phyloP scores from a whole-genome alignment of 2,888 invertebrate species.

The Cryptus viduatorius region DNA sequence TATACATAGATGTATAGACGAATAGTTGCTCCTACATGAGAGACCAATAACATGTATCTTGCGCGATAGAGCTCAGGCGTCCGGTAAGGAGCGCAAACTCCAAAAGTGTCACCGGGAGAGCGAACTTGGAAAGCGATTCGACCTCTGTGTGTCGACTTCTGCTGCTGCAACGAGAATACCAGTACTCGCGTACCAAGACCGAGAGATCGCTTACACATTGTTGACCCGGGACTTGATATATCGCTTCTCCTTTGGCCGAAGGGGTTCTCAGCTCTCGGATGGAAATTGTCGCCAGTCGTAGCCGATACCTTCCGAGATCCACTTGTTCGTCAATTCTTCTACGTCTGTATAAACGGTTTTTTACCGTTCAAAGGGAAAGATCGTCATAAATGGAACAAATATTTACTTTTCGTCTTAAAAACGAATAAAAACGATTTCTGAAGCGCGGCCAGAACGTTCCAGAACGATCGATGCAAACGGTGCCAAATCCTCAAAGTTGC shows the following conservation, averaged over 20 bases:
- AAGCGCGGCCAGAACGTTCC: too few species aligned
- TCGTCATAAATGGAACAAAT: too few species aligned
- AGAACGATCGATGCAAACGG: background rate
- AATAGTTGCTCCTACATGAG: constrained; percentile 61
- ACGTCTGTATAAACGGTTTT: background rate
- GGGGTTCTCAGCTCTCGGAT: constrained; percentile 77
- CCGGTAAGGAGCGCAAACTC: constrained; percentile 81
- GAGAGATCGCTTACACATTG: constrained; percentile 81
- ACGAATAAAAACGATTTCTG: too few species aligned
- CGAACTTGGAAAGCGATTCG: constrained; percentile 78
- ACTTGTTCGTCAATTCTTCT: constrained; percentile 23
- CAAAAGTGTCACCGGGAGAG: constrained; percentile 82
- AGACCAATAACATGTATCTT: constrained; percentile 79
- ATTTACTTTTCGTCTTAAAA: too few species aligned
- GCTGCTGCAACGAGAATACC: constrained; percentile 22
- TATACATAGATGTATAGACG: constrained; percentile 28
- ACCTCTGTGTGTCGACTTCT: constrained; percentile 54
- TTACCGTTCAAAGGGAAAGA: background rate
- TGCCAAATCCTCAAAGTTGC: too few species aligned
- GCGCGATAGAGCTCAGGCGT: constrained; percentile 72
- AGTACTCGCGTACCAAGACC: constrained; percentile 62
- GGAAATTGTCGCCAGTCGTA: constrained; percentile 49
- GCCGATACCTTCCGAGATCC: constrained; percentile 27
- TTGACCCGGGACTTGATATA: constrained; percentile 82
- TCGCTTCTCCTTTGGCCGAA: constrained; percentile 76